Conservation (phyloP, 2,113 vertebrate species). For the human (Homo sapiens) region GRCh38 chr3:193850001-193850500, state of each 20-base stretch:
- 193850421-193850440: not conserved
- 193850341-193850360: not conserved
- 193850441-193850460: not conserved
- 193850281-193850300: not conserved
- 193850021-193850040: not conserved
- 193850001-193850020: not conserved
- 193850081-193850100: not conserved
- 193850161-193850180: not conserved
- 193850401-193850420: not conserved
- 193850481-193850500: not conserved
- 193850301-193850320: not conserved
- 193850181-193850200: not conserved
- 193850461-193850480: not conserved
- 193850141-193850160: not conserved
- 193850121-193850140: not conserved
- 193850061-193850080: not conserved
- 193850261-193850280: not conserved
- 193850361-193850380: not conserved
- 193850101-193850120: too few species aligned
- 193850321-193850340: not conserved
- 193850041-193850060: not conserved
- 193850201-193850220: fast-evolving
- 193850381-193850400: fast-evolving
- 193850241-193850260: not conserved
- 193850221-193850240: not conserved